A percentile compares a stretch with the other conserved stretches of the same genome.
phyloP scores from a whole-genome alignment of 1,140 invertebrate species.

The Pectinophora gossypiella region DNA sequence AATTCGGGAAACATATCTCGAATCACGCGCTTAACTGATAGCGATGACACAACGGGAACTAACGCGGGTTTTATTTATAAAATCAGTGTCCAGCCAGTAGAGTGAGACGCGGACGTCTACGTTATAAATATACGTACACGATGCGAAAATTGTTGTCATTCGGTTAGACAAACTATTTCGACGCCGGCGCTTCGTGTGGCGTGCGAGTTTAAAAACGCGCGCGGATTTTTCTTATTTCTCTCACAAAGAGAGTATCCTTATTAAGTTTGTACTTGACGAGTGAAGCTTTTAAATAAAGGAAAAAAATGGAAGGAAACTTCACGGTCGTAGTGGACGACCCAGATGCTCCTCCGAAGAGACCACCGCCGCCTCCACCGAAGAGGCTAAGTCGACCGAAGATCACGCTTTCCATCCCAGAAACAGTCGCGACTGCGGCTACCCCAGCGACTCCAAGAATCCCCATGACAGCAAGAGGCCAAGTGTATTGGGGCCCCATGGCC shows the following conservation, averaged over 20 bases:
- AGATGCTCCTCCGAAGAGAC: constrained; percentile 36
- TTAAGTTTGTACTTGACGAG: background rate
- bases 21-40: background rate
- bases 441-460: constrained; percentile 33
- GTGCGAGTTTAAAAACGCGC: background rate
- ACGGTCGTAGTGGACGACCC: constrained; percentile 34
- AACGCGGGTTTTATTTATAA: constrained; percentile 64
- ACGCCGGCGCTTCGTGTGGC: background rate
- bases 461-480: constrained; percentile 48
- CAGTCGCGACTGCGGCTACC: constrained; percentile 41
- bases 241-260: too few relatives aligned
- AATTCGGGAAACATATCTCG: too few relatives aligned
- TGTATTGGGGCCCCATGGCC: constrained; percentile 62
- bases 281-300: background rate
- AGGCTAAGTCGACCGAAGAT: constrained; percentile 71
- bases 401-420: constrained; percentile 73
- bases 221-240: too few relatives aligned
- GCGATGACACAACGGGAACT: constrained; percentile 51
- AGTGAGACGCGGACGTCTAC: constrained; percentile 44
- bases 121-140: constrained; percentile 10
- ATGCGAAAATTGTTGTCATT: constrained; percentile 12
- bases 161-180: background rate
- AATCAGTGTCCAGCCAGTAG: constrained; percentile 58
- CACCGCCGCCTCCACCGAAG: constrained; percentile 50
- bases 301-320: background rate